Base-by-base conservation (phyloP, 2,113 vertebrate species). In the Neolamprologus sp. region DNA sequence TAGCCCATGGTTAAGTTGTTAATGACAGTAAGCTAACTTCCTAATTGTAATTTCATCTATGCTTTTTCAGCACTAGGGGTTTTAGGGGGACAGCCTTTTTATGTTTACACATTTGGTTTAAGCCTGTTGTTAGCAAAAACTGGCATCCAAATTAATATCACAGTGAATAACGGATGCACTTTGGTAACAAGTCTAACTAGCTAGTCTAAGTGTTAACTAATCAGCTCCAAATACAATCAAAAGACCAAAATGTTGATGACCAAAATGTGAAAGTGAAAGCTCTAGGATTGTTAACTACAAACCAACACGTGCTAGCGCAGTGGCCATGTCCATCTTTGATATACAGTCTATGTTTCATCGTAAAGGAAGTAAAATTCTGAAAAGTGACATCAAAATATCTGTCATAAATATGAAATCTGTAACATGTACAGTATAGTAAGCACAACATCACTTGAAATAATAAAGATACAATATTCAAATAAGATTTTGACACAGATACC, bases 31-130 rank as follows among this genome's bases (percentile, higher is more conserved):
- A 28, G 14, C 68, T 78, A 28, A 12, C 4, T 0, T 42, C 16
- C 42, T 30, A 30, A 49, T 0, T 19, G 1, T 47, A 78, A 78
- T 13, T 10, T 30, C 11, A 17, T 19, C 16, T 0, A 0, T 49
- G 16, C 17, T 49, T 78, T 28, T 30, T 0, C 23, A 75, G n/a
- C n/a, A n/a, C n/a, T n/a, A n/a, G n/a, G 4, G 26, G 3, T 30
- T 78, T 78, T 73, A 73, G 13, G 68, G 21, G 14, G 8, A 1
- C 2, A 6, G 21, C 40, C 23, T 45, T 47, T 73, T 26, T 17
- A 73, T 28, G 68, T 47, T 73, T 73, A 45, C 13, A 26, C 21
- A 11, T 73, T 73, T 73, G 68, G 21, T 73, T 51, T 51, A 78
- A 78, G 73, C 26, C 4, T 1, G 45, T 13, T 78, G 45, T 13